These are phyloP conservation scores for Vanessa atalanta DNA, from an alignment of 1,140 invertebrate genomes.

Conservation along the genomic window DNA sequence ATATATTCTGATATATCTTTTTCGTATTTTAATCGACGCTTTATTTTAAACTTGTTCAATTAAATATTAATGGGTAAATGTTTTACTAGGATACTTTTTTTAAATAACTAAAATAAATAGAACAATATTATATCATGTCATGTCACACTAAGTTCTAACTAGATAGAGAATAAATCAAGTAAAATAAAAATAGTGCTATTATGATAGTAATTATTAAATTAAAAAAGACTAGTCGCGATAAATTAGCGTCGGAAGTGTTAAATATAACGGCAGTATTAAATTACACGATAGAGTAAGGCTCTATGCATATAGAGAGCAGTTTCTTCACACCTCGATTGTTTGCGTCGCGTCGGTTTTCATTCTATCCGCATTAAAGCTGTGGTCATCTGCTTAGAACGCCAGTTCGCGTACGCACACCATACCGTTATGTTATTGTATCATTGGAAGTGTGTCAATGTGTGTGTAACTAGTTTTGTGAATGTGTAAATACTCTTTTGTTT, in stretches of 20 bases:
- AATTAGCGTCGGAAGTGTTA: slow-evolving; percentile 6
- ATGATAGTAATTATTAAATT: too few relatives aligned
- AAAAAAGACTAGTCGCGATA: not conserved
- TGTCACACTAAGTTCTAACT: too few relatives aligned
- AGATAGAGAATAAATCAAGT: too few relatives aligned
- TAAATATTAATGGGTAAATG: too few relatives aligned
- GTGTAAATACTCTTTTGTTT: not conserved
- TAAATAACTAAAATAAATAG: too few relatives aligned
- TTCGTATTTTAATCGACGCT: too few relatives aligned
- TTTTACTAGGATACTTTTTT: too few relatives aligned
- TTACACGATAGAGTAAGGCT: slow-evolving; percentile 33
- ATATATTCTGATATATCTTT: too few relatives aligned
- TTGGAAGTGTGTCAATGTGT: not conserved
- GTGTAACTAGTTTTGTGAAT: slow-evolving; percentile 5
- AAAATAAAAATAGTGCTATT: too few relatives aligned
- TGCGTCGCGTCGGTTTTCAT: slow-evolving; percentile 45
- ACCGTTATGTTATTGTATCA: slow-evolving; percentile 35
- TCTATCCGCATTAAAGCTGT: slow-evolving; percentile 44
- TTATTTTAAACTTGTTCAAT: too few relatives aligned
- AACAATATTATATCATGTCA: too few relatives aligned
- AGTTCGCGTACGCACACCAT: slow-evolving; percentile 37
- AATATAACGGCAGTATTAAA: slow-evolving; percentile 29
- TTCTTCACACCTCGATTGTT: slow-evolving; percentile 47
- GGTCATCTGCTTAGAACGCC: slow-evolving; percentile 45
- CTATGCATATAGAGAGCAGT: slow-evolving; percentile 42